Base-by-base conservation (phyloP, 2,797 vertebrate genomes). In the Brachyrhaphis roseni region DNA sequence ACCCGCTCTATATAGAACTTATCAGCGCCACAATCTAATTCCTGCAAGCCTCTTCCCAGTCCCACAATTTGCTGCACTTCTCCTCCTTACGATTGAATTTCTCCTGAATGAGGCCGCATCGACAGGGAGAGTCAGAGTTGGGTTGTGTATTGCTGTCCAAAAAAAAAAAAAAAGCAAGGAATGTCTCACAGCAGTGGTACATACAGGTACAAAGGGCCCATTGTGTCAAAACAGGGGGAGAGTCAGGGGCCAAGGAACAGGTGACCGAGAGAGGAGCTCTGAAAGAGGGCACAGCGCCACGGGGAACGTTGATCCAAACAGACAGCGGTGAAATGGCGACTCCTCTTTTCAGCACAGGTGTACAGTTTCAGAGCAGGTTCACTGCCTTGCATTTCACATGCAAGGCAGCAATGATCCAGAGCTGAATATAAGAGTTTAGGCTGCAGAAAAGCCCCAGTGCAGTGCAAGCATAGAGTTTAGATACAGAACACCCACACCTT, bases 11-110 rank as follows among this genome's bases (percentile, higher is more conserved):
- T 93, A 94, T 91, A 87, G 91, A 90, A 93, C 93, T 94, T 95
- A 95, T 95, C 94, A 86, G 86, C 76, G 39, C 47, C 78, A 76
- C 90, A 92, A 95, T 95, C 95, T 94, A 94, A 95, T 95, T 95
- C 92, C 90, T 92, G 89, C 91, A 92, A 94, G 91, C 89, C 84
- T 91, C 85, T 92, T 88, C 90, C 86, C 76, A 3, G 86, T 73
- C 88, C 88, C 82, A 68, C 11, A 36, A 92, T 92, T 94, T 82
- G 78, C 87, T 59, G 83, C 81, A 71, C 87, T 87, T 89, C 85
- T 78, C 85, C 82, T 81, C 41, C 28, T 82, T 91, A 88, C 75
- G 84, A 93, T 92, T 89, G 87, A 85, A 89, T 87, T 92, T 92
- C 83, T 86, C 85, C 79, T 78, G 87, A 87, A 73, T 85, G 88